Conservation (phyloP, 2,888 invertebrate species). For the Drosophila neonasuta region DNA sequence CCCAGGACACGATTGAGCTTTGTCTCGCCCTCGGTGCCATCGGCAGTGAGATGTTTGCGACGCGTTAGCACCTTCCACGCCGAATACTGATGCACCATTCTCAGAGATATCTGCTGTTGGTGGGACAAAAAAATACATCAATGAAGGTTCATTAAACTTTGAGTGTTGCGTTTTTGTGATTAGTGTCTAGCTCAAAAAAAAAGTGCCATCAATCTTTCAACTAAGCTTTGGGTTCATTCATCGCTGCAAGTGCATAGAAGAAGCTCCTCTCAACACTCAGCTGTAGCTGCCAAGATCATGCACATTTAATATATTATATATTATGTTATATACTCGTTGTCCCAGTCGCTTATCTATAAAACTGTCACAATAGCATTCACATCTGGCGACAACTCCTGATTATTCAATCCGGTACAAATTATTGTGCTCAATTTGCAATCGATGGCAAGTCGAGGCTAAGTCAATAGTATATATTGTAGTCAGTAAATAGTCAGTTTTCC, state of each 20-base stretch:
- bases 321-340: conserved; percentile 17
- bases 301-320: conserved; percentile 28
- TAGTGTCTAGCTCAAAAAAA: conserved; percentile 22
- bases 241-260: conserved; percentile 5
- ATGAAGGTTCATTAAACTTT: conserved; percentile 53
- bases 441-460: conserved; percentile 50
- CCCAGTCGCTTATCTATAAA: conserved; percentile 44
- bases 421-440: conserved; percentile 61
- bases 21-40: conserved; percentile 71
- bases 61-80: conserved; percentile 81
- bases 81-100: conserved; percentile 73
- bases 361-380: conserved; percentile 9
- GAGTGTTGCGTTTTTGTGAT: not conserved
- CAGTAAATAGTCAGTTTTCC: not conserved
- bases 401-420: conserved; percentile 58
- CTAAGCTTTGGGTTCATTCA: conserved; percentile 43
- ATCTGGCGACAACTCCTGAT: conserved; percentile 27
- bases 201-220: conserved; percentile 16
- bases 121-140: not conserved
- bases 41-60: conserved; percentile 75
- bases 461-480: conserved; percentile 28
- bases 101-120: not conserved
- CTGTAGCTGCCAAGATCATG: conserved; percentile 60
- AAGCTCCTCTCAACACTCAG: not conserved
- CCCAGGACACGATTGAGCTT: conserved; percentile 80